phyloP scores from a whole-genome alignment of 23 tunicate species.

The Trididemnum miniatum region DNA sequence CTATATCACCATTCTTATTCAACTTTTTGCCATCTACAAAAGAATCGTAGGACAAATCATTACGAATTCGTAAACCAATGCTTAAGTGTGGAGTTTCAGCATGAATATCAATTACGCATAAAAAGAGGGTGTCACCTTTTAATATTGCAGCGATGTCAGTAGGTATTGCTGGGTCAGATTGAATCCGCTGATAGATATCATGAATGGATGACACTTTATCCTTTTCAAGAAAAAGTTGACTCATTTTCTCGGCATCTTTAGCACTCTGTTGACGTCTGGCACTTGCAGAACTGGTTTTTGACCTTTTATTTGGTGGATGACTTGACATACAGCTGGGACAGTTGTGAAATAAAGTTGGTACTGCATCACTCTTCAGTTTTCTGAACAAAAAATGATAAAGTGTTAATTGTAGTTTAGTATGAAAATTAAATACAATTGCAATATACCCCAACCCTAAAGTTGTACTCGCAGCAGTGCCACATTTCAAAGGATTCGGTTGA shows the following conservation, averaged over 20 bases:
- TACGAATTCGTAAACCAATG: constrained; percentile 14
- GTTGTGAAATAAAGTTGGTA: neutral
- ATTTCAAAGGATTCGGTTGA: too few species aligned
- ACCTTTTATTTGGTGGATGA: neutral
- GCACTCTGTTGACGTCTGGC: neutral
- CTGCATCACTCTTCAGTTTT: constrained; percentile 26
- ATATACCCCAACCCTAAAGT: too few species aligned
- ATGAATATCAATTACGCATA: neutral
- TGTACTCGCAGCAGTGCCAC: too few species aligned
- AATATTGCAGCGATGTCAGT: constrained; percentile 4
- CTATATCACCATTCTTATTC: neutral
- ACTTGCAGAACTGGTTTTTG: constrained; percentile 24
- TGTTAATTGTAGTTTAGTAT: too few species aligned
- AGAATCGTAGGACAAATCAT: constrained; percentile 12
- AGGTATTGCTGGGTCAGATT: neutral
- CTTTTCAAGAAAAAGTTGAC: neutral
- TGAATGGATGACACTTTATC: constrained; percentile 15
- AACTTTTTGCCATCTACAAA: neutral
- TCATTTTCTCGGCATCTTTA: constrained; percentile 16
- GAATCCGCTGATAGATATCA: constrained; percentile 14
- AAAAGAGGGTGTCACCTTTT: constrained; percentile 5
- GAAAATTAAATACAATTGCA: too few species aligned
- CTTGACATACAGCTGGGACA: constrained; percentile 9
- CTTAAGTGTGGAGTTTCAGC: neutral
- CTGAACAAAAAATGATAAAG: too few species aligned